A percentile compares a stretch with the other conserved stretches of the same genome.
phyloP scores from a whole-genome alignment of 2,797 vertebrate genomes.

The Balearica regulorum region DNA sequence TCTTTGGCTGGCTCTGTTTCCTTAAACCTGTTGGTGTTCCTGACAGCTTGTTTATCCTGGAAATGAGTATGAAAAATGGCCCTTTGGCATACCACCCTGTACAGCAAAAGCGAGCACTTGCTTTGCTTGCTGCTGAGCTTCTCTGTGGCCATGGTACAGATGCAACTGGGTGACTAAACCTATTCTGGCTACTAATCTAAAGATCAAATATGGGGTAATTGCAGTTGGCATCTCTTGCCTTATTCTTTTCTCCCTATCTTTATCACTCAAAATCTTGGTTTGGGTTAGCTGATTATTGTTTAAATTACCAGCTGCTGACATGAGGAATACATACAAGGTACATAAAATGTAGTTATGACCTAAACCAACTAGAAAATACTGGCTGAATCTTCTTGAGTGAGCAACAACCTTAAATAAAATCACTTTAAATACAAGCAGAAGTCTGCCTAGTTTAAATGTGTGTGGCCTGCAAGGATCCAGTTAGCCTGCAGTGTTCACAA shows the following conservation, averaged over 20 bases:
- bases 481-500: not conserved
- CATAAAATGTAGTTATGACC: not conserved
- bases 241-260: not conserved
- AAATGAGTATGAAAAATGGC: not conserved
- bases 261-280: not conserved
- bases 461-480: not conserved
- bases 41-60: not conserved
- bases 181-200: not conserved
- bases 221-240: not conserved
- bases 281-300: not conserved
- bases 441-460: not conserved
- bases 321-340: not conserved
- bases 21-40: not conserved
- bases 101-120: accelerated
- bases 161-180: not conserved
- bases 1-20: not conserved
- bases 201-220: not conserved
- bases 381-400: not conserved
- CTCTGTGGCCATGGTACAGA: not conserved
- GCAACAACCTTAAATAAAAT: not conserved
- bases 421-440: not conserved
- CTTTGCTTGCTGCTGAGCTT: not conserved
- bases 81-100: not conserved
- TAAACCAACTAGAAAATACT: not conserved
- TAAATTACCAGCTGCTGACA: not conserved